Evolutionary conservation across 2,888 invertebrate genomes (phyloP).

Genomic region (Thelaira solivaga): DNA sequence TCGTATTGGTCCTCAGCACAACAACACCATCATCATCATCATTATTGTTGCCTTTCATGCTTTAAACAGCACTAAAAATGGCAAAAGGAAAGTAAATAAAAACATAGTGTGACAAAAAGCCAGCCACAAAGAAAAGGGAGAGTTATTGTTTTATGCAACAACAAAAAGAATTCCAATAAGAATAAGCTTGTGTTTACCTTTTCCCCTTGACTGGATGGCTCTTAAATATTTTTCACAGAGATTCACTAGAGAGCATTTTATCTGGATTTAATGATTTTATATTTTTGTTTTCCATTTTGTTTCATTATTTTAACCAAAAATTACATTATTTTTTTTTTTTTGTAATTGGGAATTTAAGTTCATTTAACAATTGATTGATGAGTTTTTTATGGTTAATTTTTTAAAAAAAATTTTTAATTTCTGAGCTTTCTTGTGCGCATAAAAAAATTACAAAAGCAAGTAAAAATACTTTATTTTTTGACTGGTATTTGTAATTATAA

Average conservation of each 20-base stretch:
- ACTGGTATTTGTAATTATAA: no score
- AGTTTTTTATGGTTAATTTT: no score
- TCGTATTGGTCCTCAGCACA: slow-evolving; percentile 29
- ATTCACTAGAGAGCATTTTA: slow-evolving; percentile 33
- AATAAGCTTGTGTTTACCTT: slow-evolving; percentile 48
- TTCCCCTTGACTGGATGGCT: slow-evolving; percentile 17
- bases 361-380: no score
- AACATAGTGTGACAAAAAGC: slow-evolving; percentile 3
- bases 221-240: slow-evolving; percentile 18
- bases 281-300: not conserved
- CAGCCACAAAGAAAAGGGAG: not conserved
- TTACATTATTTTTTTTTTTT: no score
- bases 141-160: not conserved
- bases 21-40: slow-evolving; percentile 19
- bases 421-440: no score
- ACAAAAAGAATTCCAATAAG: slow-evolving; percentile 24
- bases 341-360: no score
- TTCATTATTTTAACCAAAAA: slow-evolving; percentile 46
- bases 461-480: no score
- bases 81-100: slow-evolving; percentile 17
- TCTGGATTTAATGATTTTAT: not conserved
- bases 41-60: slow-evolving; percentile 13
- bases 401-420: no score
- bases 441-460: no score
- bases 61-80: slow-evolving; percentile 32